phyloP scores from a whole-genome alignment of 2,888 invertebrate species.

The Drosophila testacea region DNA sequence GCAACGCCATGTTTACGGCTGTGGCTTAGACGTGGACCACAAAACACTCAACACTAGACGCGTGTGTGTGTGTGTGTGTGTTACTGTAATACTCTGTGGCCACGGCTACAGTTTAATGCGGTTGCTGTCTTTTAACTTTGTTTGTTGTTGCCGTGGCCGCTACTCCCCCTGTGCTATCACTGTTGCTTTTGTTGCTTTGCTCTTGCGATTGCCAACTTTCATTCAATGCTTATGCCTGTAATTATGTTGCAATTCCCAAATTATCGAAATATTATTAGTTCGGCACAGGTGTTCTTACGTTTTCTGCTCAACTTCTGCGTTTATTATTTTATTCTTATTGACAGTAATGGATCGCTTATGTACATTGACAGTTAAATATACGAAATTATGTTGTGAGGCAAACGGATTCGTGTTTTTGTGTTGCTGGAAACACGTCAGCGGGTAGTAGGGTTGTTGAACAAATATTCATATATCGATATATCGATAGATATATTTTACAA shows the following conservation, averaged over 20 bases:
- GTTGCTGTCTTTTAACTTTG: conserved; percentile 44
- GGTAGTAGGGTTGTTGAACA: conserved; percentile 13
- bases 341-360: conserved; percentile 1
- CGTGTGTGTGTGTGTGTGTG: conserved; percentile 12
- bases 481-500: too few relatives aligned
- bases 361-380: conserved; percentile 24
- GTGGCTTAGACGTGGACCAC: conserved; percentile 17
- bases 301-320: neutral
- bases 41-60: neutral
- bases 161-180: conserved; percentile 1
- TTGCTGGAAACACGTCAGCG: conserved; percentile 69
- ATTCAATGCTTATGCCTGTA: conserved; percentile 38
- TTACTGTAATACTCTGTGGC: conserved; percentile 49
- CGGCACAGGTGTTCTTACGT: neutral
- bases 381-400: conserved; percentile 37
- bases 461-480: too few relatives aligned
- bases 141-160: conserved; percentile 44
- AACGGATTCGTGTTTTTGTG: conserved; percentile 55
- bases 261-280: conserved; percentile 5
- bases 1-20: conserved; percentile 92
- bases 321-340: neutral
- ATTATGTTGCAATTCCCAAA: conserved; percentile 6
- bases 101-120: conserved; percentile 68
- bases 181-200: conserved; percentile 9
- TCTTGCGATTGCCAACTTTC: conserved; percentile 33